phyloP scores from a whole-genome alignment of 2,888 invertebrate species.

The Taphrorychus bicolor region DNA sequence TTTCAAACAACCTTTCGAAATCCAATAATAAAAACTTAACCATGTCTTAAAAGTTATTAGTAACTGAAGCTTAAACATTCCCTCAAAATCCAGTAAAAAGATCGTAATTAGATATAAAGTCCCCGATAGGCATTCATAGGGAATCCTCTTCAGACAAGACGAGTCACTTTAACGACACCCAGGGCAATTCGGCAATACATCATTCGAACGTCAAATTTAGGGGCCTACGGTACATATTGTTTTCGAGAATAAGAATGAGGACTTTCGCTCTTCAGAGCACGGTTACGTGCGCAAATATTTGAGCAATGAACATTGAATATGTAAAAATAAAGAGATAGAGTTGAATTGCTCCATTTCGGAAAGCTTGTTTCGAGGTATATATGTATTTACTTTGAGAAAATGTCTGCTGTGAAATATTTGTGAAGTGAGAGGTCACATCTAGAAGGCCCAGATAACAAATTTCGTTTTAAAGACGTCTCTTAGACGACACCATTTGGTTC shows the following conservation, averaged over 20 bases:
- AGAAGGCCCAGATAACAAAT: no score
- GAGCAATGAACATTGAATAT: no score
- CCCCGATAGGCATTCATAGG: conserved; percentile 32
- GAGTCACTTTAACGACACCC: conserved; percentile 37
- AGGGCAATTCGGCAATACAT: conserved; percentile 34
- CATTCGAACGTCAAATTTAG: conserved; percentile 34
- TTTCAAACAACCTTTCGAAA: not conserved
- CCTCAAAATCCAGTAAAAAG: conserved; percentile 30
- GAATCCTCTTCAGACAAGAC: conserved; percentile 33
- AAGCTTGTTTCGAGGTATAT: no score
- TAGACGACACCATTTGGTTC: no score
- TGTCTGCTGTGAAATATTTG: no score
- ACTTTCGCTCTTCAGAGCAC: no score
- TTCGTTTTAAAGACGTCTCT: no score
- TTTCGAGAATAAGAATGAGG: not conserved
- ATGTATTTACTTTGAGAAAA: no score
- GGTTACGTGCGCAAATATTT: no score
- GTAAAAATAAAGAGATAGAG: no score
- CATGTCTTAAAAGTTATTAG: not conserved
- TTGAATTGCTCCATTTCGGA: no score
- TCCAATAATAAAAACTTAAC: conserved; percentile 2
- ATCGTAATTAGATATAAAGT: conserved; percentile 36
- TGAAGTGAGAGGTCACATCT: no score
- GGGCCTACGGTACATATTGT: conserved; percentile 16
- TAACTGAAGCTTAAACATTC: conserved; percentile 2